Base-by-base conservation (phyloP, 64 coral and sea anemone genomes). In the Actinia equina region DNA sequence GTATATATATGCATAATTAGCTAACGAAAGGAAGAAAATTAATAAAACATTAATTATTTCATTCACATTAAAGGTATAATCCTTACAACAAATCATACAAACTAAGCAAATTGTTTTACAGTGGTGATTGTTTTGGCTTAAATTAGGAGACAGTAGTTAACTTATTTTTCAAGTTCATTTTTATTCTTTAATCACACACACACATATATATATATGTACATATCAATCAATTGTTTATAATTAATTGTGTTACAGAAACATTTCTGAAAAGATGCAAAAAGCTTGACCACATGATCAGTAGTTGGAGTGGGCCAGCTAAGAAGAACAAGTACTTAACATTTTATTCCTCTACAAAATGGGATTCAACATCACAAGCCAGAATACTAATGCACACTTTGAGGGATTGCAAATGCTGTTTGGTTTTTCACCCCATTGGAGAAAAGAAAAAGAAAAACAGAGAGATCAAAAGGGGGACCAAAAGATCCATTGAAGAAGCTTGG, bases 371-470 rank as follows among this genome's bases (percentile, higher is more conserved):
- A 16, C 37, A 80, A 51, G 37, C 37, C 77, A 42, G 77, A 44
- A 80, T 26, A 17, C 37, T 44, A 18, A 42, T 80, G 45, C 77
- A 80, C 77, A 41, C 77, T 13, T n/a, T 80, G 11, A 51, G 26
- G 26, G 37, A 80, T 80, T 80, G 77, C 45, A 80, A 17, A 12
- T 80, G 77, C 45, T 80, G 77, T 80, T 44, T 42, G 45, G 77
- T 44, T 51, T 80, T 80, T 51, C 77, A 44, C 26, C 45, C 45
- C 15, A 20, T n/a, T 80, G 77, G 15, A 51, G 77, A 80, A 51
- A 80, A 80, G 26, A 80, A 80, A 17, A 80, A 80, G 77, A 80
- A 80, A 80, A n/a, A 15, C 60, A 63, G 77, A 80, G 45, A 80
- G 23, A n/a, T 12, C 23, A 80, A 80, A 17, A 80, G 77, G 45